A percentile compares a stretch with the other conserved stretches of the same genome.
phyloP scores from a whole-genome alignment of 2,797 vertebrate species.

The Coendou prehensilis region DNA sequence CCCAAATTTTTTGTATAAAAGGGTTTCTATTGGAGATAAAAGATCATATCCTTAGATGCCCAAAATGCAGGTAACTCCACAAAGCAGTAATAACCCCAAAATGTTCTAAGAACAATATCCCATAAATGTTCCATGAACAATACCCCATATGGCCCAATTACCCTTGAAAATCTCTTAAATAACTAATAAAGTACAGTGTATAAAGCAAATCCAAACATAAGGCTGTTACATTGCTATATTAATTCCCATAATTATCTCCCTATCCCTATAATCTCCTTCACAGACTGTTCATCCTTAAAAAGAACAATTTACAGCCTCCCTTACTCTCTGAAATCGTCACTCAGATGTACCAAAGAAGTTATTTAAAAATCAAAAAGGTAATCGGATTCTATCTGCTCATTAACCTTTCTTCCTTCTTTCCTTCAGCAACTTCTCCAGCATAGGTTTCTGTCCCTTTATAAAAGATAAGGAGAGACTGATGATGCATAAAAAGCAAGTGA shows the following conservation, averaged over 20 bases:
- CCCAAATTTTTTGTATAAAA: not conserved
- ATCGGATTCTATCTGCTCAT: not conserved
- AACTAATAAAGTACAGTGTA: not conserved
- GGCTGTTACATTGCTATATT: not conserved
- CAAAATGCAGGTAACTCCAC: not conserved
- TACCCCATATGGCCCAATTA: not conserved
- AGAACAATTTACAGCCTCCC: conserved; percentile 38
- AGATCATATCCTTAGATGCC: not conserved
- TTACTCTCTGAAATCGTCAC: conserved; percentile 54
- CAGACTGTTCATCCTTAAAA: conserved; percentile 24
- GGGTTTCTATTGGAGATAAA: not conserved
- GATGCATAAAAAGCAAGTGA: not conserved
- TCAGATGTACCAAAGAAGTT: conserved; percentile 1
- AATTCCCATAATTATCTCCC: not conserved
- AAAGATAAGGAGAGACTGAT: conserved; percentile 17
- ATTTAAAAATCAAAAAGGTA: conserved; percentile 20
- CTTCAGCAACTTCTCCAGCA: conserved; percentile 33
- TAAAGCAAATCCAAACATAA: conserved; percentile 25
- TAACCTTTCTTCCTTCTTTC: conserved; percentile 27
- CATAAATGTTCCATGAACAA: not conserved
- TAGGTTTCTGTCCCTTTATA: not conserved
- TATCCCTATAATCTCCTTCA: not conserved
- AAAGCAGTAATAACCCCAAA: not conserved
- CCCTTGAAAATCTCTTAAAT: conserved; percentile 36
- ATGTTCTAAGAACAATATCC: not conserved